Evolutionary conservation across 2,113 vertebrate species (phyloP).

Genomic region (Emydocephalus ijimae): DNA sequence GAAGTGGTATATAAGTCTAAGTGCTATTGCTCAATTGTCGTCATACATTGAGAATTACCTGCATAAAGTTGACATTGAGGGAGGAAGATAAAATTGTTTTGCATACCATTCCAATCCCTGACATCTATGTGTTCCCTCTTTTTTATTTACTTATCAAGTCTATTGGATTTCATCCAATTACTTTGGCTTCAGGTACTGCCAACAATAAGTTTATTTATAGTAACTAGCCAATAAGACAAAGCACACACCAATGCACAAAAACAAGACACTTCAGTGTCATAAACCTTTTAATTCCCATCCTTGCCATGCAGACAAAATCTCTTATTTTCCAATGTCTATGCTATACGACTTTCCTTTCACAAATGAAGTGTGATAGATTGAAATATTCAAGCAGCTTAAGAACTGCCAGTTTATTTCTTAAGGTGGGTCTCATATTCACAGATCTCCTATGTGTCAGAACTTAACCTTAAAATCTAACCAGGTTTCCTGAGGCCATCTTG

Average conservation of each 20-base stretch:
- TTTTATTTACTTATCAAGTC: neutral
- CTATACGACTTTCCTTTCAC: neutral
- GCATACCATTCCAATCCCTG: too few relatives aligned
- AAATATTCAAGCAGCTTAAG: slow-evolving; percentile 6
- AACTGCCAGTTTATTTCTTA: neutral
- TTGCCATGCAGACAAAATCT: neutral
- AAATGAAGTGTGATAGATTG: neutral
- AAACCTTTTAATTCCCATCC: neutral
- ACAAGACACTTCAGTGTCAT: slow-evolving; percentile 16
- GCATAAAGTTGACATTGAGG: neutral
- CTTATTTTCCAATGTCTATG: neutral
- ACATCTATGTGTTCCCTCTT: neutral
- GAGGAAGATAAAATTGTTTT: neutral
- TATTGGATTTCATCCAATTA: neutral
- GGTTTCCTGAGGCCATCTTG: neutral
- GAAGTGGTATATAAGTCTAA: too few relatives aligned
- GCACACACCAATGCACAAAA: neutral
- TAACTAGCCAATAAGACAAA: neutral
- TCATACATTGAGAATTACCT: neutral
- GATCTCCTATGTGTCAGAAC: neutral
- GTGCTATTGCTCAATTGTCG: neutral
- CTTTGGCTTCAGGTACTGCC: neutral
- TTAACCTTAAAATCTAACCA: neutral
- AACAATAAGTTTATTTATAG: neutral
- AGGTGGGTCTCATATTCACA: neutral